A percentile compares a stretch with the other conserved stretches of the same genome.
Evolutionary conservation across 2,113 vertebrate genomes (phyloP).

Genomic region (Microcebus jonahi): DNA sequence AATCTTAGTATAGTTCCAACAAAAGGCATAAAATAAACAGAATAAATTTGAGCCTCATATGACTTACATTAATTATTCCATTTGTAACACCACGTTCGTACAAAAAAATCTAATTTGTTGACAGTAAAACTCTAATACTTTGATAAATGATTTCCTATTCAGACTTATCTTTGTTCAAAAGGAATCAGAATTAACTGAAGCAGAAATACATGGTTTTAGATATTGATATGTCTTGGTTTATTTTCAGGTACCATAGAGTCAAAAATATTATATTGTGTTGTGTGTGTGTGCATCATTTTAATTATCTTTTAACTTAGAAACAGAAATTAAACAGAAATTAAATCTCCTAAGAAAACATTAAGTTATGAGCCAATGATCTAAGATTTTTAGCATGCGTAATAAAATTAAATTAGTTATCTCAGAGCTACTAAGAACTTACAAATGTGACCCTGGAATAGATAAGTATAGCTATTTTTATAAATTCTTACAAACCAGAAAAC

Average conservation of each 20-base stretch:
- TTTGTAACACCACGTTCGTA: not conserved
- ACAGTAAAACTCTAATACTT: constrained; percentile 14
- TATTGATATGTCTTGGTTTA: not conserved
- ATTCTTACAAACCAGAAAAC: constrained; percentile 80
- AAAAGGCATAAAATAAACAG: constrained; percentile 10
- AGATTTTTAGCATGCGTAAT: not conserved
- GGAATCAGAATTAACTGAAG: not conserved
- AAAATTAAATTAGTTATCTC: constrained; percentile 55
- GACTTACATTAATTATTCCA: not conserved
- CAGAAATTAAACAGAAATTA: not conserved
- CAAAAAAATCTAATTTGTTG: not conserved
- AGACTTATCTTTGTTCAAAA: not conserved
- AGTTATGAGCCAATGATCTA: constrained; percentile 46
- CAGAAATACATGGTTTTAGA: not conserved
- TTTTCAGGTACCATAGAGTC: not conserved
- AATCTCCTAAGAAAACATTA: constrained; percentile 26
- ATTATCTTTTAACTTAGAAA: constrained; percentile 36
- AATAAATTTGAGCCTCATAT: not conserved
- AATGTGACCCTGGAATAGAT: constrained; percentile 76
- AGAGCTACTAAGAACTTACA: constrained; percentile 62
- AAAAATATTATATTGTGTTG: not conserved
- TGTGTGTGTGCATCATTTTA: not conserved
- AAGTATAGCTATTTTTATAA: constrained; percentile 80
- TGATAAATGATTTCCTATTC: constrained; percentile 12
- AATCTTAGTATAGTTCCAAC: not conserved